Evolutionary conservation across 2,888 invertebrate species (phyloP).

Genomic region (Encarsia formosa): DNA sequence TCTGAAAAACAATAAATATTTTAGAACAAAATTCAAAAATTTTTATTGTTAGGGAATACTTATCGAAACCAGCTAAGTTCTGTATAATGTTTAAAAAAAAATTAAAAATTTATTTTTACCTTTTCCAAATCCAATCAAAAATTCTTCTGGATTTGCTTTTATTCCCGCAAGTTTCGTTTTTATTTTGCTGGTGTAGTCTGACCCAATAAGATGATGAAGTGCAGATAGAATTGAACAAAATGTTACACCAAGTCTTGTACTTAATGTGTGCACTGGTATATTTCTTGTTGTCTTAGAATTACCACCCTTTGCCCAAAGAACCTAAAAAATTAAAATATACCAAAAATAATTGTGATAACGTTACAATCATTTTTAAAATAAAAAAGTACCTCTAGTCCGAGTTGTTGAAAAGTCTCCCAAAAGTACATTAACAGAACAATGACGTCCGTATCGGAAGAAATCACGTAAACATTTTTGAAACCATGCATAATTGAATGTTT

Average conservation of each 20-base stretch:
- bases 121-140: conserved; percentile 1
- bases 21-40: neutral
- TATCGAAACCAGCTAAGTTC: neutral
- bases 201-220: neutral
- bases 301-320: conserved; percentile 8
- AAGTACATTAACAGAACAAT: conserved; percentile 2
- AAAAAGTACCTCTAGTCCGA: neutral
- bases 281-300: neutral
- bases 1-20: neutral
- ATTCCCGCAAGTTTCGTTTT: neutral
- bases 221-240: neutral
- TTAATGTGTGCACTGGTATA: neutral
- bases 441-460: conserved; percentile 12
- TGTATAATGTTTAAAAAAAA: neutral
- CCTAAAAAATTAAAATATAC: neutral
- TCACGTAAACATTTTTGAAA: neutral
- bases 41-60: neutral
- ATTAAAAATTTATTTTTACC: neutral
- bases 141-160: neutral
- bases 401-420: neutral
- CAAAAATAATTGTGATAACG: neutral
- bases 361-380: neutral
- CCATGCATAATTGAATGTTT: neutral
- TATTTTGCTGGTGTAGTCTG: conserved; percentile 5
- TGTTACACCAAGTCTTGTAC: neutral